A percentile compares a stretch with the other conserved stretches of the same genome.
Conservation (phyloP, 2,113 vertebrate genomes). For the Osmerus mordax region DNA sequence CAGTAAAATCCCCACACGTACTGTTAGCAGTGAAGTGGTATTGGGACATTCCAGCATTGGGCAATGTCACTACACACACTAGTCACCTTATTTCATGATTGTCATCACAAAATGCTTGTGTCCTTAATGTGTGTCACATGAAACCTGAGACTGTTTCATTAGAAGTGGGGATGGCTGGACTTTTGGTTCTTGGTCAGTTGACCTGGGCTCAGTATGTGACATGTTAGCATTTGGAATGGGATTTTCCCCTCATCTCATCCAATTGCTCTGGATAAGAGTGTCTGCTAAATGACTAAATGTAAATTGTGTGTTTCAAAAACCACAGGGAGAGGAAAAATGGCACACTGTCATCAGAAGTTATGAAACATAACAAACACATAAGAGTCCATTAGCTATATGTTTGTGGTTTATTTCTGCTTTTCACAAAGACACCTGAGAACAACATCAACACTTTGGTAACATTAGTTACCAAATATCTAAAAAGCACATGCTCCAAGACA, state of each 20-base stretch:
- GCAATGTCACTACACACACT: slow-evolving; percentile 18
- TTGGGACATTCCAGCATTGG: slow-evolving; percentile 44
- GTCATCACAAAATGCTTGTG: no score
- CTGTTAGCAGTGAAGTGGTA: slow-evolving; percentile 48
- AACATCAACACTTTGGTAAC: no score
- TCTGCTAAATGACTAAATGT: background rate
- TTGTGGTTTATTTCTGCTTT: slow-evolving; percentile 52
- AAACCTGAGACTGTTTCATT: background rate
- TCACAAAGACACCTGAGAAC: slow-evolving; percentile 17
- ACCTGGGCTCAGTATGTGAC: background rate
- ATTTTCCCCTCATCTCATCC: slow-evolving; percentile 3
- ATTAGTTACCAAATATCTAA: no score
- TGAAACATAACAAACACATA: slow-evolving; percentile 1
- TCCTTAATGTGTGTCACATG: background rate
- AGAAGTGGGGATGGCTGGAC: background rate
- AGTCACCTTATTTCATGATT: slow-evolving; percentile 15
- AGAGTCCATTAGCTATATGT: background rate
- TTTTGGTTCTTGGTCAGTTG: slow-evolving; percentile 1
- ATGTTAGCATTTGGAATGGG: background rate
- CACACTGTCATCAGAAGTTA: slow-evolving; percentile 19
- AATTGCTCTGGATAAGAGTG: background rate
- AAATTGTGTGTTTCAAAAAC: slow-evolving; percentile 12
- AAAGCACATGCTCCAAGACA: slow-evolving; percentile 66
- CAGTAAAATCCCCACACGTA: background rate
- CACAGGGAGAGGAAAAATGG: background rate